Conservation (phyloP, 2,113 vertebrate species). For the Hemiprocne comata region DNA sequence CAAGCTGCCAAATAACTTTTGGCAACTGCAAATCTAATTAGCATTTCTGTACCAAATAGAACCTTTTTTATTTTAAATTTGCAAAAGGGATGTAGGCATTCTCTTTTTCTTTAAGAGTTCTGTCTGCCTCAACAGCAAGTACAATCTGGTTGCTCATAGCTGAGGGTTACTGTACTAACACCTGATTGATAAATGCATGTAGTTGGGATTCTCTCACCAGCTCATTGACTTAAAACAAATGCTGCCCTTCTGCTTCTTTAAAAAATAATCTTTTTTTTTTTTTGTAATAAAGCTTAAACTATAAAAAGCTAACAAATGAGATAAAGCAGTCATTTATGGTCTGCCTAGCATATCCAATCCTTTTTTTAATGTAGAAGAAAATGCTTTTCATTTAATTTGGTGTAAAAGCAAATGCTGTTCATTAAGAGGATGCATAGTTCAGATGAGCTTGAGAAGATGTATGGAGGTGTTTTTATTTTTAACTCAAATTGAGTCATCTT, state of each 20-base stretch:
- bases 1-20: conserved; percentile 36
- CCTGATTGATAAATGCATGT: neutral
- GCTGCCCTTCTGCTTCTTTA: neutral
- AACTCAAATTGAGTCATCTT: neutral
- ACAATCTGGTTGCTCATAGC: neutral
- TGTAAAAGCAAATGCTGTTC: neutral
- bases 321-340: neutral
- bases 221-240: neutral
- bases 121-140: neutral
- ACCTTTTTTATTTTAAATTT: conserved; percentile 9
- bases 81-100: neutral
- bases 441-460: neutral
- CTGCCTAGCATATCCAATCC: neutral
- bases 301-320: neutral
- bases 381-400: neutral
- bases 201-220: neutral
- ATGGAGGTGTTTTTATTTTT: neutral
- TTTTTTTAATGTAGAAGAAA: neutral
- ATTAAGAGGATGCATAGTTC: neutral
- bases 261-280: neutral
- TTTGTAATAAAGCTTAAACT: neutral
- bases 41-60: conserved; percentile 40
- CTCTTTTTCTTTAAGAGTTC: neutral
- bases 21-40: neutral
- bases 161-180: neutral